Evolutionary conservation across 2,888 invertebrate genomes (phyloP), one percentile per base, ranked within the genome.

Genomic region (Cataglyphis cursor): DNA sequence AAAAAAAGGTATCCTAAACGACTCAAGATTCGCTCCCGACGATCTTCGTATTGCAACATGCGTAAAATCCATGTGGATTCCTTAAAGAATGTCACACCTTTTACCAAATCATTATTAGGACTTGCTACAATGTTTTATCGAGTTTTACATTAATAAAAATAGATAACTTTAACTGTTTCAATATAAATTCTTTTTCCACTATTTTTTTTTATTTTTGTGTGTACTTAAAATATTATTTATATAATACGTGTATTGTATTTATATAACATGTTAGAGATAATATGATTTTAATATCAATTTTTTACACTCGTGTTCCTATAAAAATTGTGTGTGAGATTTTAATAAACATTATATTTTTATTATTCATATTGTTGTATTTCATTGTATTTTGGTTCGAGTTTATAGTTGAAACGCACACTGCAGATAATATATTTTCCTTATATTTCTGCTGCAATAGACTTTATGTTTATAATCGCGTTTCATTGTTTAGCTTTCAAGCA

Each of bases 41-140:
- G n/a, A 44, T 31, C 65, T 21, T 41, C 73, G 8, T 76, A 48
- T 24, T 73, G n/a, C 21, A 41, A 70, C 9, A 15, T 48, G 8
- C 81, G 72, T 10, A 74, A 83, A 4, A 24, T 83, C 24, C 41
- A 54, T 6, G 10, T 35, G 1, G 64, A 78, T 15, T 28, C 68
- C n/a, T 48, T 81, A 38, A 85, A n/a, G 8, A 73, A 31, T 72
- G 15, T 73, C 12, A 87, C 86, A 38, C 84, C 88, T 5, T 88
- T 91, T 4, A 85, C 87, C 4, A 88, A 81, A 87, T 90, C 90
- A 2, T n/a, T 90, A 12, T 68, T 92, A 21, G 76, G 82, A 9
- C 82, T 90, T 0, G 76, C 75, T 12, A 74, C 84, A 3, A 83
- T 87, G 73, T 85, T 90, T n/a, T 48, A 68, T 0, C 68, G 5